A percentile compares a stretch with the other conserved stretches of the same genome.
Evolutionary conservation across 2,797 vertebrate species (phyloP).

Genomic region (Liasis olivaceus): DNA sequence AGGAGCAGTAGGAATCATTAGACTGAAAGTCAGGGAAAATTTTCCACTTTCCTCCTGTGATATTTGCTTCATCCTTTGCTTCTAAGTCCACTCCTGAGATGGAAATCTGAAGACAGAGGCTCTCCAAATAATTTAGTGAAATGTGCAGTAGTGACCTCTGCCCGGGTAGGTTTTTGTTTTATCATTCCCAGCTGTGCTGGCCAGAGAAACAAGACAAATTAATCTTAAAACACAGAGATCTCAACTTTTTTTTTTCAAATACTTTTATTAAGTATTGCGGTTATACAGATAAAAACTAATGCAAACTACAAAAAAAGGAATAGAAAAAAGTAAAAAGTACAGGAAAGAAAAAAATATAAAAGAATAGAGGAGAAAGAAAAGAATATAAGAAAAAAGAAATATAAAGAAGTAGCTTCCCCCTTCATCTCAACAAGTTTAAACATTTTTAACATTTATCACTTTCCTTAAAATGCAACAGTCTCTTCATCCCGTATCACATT

Average conservation of each 20-base stretch:
- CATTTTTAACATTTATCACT: too few relatives aligned
- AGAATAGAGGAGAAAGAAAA: too few relatives aligned
- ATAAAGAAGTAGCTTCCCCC: too few relatives aligned
- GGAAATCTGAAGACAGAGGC: slow-evolving; percentile 11
- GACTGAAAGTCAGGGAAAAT: slow-evolving; percentile 34
- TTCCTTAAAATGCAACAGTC: too few relatives aligned
- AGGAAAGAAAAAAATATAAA: too few relatives aligned
- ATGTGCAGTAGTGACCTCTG: slow-evolving; percentile 25
- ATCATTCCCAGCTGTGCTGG: slow-evolving; percentile 6
- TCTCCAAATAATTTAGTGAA: not conserved
- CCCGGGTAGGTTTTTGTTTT: slow-evolving; percentile 20
- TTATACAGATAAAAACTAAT: too few relatives aligned
- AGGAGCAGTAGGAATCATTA: slow-evolving; percentile 54
- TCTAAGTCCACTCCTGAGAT: slow-evolving; percentile 20
- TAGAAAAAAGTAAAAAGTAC: too few relatives aligned
- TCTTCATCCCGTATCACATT: too few relatives aligned
- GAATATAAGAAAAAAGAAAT: too few relatives aligned
- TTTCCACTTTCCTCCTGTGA: slow-evolving; percentile 1
- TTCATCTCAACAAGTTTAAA: too few relatives aligned
- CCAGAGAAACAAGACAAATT: slow-evolving; percentile 6
- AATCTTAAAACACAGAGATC: not conserved
- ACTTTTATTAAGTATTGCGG: too few relatives aligned
- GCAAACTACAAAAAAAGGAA: too few relatives aligned
- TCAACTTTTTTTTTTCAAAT: not conserved
- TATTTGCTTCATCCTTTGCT: slow-evolving; percentile 25